Evolutionary conservation across 30 jellyfish, hydroid and myxozoan species (phyloP).

Genomic region (Sanderia malayensis): DNA sequence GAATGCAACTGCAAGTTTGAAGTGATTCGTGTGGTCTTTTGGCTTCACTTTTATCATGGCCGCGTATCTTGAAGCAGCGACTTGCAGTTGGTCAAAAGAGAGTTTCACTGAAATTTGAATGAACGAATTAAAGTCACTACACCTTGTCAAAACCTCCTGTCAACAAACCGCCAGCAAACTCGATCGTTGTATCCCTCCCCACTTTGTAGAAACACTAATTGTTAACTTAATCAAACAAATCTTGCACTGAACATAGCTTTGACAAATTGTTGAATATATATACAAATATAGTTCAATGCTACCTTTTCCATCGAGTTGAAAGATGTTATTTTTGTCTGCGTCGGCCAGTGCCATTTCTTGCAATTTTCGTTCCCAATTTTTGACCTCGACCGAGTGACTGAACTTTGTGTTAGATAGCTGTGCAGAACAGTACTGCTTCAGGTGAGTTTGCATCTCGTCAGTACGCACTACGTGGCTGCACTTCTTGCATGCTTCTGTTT

Average conservation of each 20-base stretch:
- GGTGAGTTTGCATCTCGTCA: slow-evolving; percentile 42
- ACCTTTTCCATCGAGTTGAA: no score
- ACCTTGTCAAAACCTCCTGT: no score
- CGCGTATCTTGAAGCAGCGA: slow-evolving; percentile 54
- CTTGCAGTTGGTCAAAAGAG: slow-evolving; percentile 17
- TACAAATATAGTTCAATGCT: no score
- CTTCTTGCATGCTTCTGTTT: slow-evolving; percentile 42
- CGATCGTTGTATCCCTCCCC: no score
- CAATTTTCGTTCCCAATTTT: slow-evolving; percentile 62
- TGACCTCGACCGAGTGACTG: slow-evolving; percentile 38
- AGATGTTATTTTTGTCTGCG: no score
- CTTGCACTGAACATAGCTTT: no score
- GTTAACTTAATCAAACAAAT: no score
- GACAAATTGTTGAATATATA: no score
- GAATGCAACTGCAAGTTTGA: slow-evolving; percentile 45
- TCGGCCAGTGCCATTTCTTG: slow-evolving; percentile 19
- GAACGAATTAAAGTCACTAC: no score
- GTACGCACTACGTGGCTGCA: slow-evolving; percentile 63
- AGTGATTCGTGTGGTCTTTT: slow-evolving; percentile 48
- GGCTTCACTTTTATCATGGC: slow-evolving; percentile 53
- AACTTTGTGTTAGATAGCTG: slow-evolving; percentile 30
- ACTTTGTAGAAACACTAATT: no score
- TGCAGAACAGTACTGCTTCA: slow-evolving; percentile 59
- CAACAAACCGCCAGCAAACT: no score
- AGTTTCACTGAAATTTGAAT: neutral